These are phyloP conservation scores for Drosophila birchii DNA, from an alignment of 2,888 invertebrate species.

Conservation along the genomic window DNA sequence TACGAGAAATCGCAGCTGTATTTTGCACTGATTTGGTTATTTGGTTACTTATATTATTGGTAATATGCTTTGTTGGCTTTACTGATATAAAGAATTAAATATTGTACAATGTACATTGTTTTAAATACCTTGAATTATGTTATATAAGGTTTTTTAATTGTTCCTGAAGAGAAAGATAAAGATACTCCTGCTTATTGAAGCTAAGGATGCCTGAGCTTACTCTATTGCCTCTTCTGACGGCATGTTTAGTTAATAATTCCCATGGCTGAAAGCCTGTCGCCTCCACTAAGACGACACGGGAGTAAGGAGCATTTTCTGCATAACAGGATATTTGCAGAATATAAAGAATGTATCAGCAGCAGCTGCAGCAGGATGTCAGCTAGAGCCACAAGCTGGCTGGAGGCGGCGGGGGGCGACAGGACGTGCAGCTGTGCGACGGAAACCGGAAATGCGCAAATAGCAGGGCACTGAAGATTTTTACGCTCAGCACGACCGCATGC, in stretches of 20 bases:
- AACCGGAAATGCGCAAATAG: conserved; percentile 83
- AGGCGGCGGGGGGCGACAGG: conserved; percentile 29
- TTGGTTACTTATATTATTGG: conserved; percentile 16
- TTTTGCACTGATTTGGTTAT: conserved; percentile 23
- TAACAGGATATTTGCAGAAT: conserved; percentile 74
- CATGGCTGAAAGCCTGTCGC: conserved; percentile 58
- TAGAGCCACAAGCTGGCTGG: background rate
- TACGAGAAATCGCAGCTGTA: conserved; percentile 30
- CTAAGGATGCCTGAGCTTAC: background rate
- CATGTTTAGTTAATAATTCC: conserved; percentile 79
- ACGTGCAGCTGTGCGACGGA: conserved; percentile 75
- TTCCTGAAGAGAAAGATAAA: background rate
- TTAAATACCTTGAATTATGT: background rate
- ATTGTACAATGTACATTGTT: background rate
- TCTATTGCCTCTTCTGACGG: conserved; percentile 36
- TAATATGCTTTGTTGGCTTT: background rate
- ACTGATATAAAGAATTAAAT: background rate
- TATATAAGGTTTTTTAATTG: background rate
- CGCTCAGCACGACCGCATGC: conserved; percentile 70
- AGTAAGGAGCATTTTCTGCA: conserved; percentile 63
- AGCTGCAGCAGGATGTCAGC: conserved; percentile 53
- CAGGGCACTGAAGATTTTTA: conserved; percentile 73
- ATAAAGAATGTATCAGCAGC: conserved; percentile 57
- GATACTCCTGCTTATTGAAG: background rate
- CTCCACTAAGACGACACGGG: conserved; percentile 46